These are phyloP conservation scores for Rhinogobio ventralis DNA, from an alignment of 2,797 vertebrate species.

Conservation along the genomic window DNA sequence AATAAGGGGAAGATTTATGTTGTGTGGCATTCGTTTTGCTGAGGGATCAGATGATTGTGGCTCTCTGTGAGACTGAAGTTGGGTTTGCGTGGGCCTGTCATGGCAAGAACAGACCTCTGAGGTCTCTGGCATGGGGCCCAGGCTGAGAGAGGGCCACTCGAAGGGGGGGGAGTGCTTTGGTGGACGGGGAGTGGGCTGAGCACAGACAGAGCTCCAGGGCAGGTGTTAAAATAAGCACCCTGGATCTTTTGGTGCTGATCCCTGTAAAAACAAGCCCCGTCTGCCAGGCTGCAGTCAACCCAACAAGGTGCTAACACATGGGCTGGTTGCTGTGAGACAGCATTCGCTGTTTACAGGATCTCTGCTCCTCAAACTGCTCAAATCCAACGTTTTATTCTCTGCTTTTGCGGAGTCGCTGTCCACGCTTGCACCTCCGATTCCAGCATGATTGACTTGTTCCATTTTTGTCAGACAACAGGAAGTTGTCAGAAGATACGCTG, in stretches of 20 bases:
- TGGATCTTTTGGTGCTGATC: slow-evolving; percentile 80
- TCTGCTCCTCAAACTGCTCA: slow-evolving; percentile 76
- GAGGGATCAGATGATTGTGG: slow-evolving; percentile 54
- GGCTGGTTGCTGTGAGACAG: slow-evolving; percentile 83
- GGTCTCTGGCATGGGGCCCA: slow-evolving; percentile 79
- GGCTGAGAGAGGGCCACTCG: slow-evolving; percentile 79
- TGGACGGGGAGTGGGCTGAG: slow-evolving; percentile 70
- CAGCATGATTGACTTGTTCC: slow-evolving; percentile 55
- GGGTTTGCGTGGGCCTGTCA: slow-evolving; percentile 72
- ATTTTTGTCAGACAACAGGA: slow-evolving; percentile 46
- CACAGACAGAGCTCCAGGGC: slow-evolving; percentile 80
- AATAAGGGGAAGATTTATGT: slow-evolving; percentile 56
- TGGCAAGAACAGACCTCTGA: slow-evolving; percentile 73
- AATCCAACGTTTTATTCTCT: slow-evolving; percentile 82
- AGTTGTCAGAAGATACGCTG: slow-evolving; percentile 35
- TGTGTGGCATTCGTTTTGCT: slow-evolving; percentile 53
- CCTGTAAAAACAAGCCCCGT: slow-evolving; percentile 81
- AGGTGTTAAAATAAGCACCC: slow-evolving; percentile 84
- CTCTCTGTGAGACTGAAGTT: slow-evolving; percentile 63
- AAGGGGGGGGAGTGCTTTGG: slow-evolving; percentile 62
- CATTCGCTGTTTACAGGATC: slow-evolving; percentile 84
- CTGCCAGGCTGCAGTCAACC: slow-evolving; percentile 76
- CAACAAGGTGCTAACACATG: slow-evolving; percentile 75
- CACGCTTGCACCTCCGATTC: slow-evolving; percentile 70
- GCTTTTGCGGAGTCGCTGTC: slow-evolving; percentile 69